phyloP scores from a whole-genome alignment of 2,888 invertebrate species.

The Stenotaenia linearis region DNA sequence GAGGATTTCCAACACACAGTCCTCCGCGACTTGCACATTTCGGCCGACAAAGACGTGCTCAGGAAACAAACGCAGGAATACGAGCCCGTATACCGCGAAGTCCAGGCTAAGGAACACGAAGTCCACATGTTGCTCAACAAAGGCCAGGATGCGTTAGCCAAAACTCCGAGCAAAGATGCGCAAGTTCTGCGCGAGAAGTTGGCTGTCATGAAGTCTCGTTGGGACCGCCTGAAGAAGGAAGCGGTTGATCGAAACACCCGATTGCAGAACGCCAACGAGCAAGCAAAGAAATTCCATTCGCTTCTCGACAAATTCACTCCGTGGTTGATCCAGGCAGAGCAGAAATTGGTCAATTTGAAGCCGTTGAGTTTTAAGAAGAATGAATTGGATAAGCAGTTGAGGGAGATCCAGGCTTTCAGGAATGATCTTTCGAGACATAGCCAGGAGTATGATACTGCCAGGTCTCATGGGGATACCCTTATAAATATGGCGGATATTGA shows the following conservation, averaged over 20 bases:
- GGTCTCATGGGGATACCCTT: slow-evolving; percentile 79
- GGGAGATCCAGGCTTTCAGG: slow-evolving; percentile 74
- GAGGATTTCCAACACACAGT: slow-evolving; percentile 69
- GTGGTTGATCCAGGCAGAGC: slow-evolving; percentile 82
- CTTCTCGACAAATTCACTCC: slow-evolving; percentile 78
- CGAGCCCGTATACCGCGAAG: slow-evolving; percentile 81
- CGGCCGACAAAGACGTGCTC: slow-evolving; percentile 74
- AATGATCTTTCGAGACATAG: slow-evolving; percentile 91
- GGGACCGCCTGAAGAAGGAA: slow-evolving; percentile 85
- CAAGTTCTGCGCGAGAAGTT: slow-evolving; percentile 68
- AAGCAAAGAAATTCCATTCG: slow-evolving; percentile 81
- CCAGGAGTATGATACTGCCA: slow-evolving; percentile 86
- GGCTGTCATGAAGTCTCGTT: slow-evolving; percentile 81
- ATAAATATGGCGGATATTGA: slow-evolving; percentile 82
- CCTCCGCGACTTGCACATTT: slow-evolving; percentile 71
- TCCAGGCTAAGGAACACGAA: slow-evolving; percentile 84
- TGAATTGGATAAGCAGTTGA: slow-evolving; percentile 79
- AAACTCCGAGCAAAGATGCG: slow-evolving; percentile 51
- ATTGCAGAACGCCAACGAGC: slow-evolving; percentile 79
- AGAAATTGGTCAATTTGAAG: slow-evolving; percentile 68
- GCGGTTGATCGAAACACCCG: slow-evolving; percentile 77
- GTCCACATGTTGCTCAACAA: slow-evolving; percentile 89
- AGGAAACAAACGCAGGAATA: slow-evolving; percentile 82
- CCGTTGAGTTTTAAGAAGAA: slow-evolving; percentile 71
- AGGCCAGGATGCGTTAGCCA: slow-evolving; percentile 64